Evolutionary conservation across 1,140 invertebrate species (phyloP).

Genomic region (Drosophila prosaltans): DNA sequence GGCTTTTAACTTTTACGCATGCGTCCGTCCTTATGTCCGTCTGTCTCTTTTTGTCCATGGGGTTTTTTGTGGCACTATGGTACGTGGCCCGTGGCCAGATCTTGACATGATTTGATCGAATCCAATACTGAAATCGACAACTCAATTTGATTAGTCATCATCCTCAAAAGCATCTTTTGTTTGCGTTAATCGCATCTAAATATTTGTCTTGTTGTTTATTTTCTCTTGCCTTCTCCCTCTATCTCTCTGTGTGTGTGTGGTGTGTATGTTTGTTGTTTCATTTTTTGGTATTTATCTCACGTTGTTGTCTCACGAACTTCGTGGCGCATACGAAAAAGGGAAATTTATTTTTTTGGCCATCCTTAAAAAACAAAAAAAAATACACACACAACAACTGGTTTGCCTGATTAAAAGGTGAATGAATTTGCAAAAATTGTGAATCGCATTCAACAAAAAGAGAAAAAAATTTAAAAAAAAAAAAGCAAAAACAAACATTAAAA

Average conservation of each 20-base stretch:
- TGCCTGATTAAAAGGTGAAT: conserved; percentile 78
- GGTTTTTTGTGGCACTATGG: not conserved
- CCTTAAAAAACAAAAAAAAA: conserved; percentile 37
- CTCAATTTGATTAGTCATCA: conserved; percentile 55
- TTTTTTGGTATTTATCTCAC: conserved; percentile 71
- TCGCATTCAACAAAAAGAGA: conserved; percentile 42
- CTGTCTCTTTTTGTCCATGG: not conserved
- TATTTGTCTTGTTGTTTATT: conserved; percentile 32
- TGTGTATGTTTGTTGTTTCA: conserved; percentile 1
- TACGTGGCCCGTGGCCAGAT: conserved; percentile 14
- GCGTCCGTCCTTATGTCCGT: not conserved
- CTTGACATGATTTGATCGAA: conserved; percentile 37
- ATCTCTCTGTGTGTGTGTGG: not conserved
- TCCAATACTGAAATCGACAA: conserved; percentile 20
- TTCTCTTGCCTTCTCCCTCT: conserved; percentile 9
- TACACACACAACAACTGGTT: conserved; percentile 60
- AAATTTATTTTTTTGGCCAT: conserved; percentile 57
- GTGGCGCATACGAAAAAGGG: conserved; percentile 65
- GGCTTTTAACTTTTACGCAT: conserved; percentile 38
- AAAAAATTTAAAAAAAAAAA: conserved; percentile 19
- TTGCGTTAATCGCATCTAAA: conserved; percentile 39
- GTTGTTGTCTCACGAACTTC: conserved; percentile 66
- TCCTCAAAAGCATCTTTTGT: conserved; percentile 20
- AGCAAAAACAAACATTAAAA: not conserved
- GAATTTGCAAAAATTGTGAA: conserved; percentile 59